Evolutionary conservation across 2,113 vertebrate species (phyloP).

Genomic region (Megalops atlanticus): DNA sequence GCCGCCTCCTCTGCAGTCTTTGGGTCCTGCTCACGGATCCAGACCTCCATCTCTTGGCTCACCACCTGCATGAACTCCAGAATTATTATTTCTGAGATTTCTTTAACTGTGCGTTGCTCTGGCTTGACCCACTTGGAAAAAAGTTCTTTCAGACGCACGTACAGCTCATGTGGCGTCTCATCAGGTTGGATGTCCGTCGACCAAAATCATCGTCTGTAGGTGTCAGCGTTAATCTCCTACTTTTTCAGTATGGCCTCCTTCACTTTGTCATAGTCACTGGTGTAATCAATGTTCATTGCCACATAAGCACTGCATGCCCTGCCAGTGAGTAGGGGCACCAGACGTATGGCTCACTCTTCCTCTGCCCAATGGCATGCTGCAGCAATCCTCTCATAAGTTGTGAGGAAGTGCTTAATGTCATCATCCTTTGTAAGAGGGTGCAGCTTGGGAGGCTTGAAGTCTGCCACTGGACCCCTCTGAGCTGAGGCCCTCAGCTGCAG

Average conservation of each 20-base stretch:
- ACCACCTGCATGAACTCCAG: slow-evolving; percentile 17
- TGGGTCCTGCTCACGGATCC: slow-evolving; percentile 22
- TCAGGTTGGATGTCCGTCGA: neutral
- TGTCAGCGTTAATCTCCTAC: slow-evolving; percentile 15
- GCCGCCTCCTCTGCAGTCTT: neutral
- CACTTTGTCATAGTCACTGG: neutral
- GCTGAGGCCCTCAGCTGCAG: too few species aligned
- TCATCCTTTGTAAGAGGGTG: too few species aligned
- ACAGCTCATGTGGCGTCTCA: neutral
- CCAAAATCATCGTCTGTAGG: neutral
- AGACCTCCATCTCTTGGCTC: neutral
- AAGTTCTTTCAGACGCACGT: neutral
- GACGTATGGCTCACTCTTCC: neutral
- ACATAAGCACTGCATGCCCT: slow-evolving; percentile 5
- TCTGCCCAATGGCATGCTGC: neutral
- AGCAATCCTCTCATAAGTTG: too few species aligned
- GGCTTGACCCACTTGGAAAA: slow-evolving; percentile 1
- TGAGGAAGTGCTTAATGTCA: too few species aligned
- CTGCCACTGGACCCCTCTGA: too few species aligned
- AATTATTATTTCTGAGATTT: neutral
- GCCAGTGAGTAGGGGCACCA: slow-evolving; percentile 17
- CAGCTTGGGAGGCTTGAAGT: too few species aligned
- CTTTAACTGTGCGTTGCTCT: neutral
- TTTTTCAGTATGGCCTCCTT: slow-evolving; percentile 1
- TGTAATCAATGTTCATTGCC: neutral